These are phyloP conservation scores for Paracanthobrama guichenoti DNA, from an alignment of 2,113 vertebrate genomes.

Conservation along the genomic window DNA sequence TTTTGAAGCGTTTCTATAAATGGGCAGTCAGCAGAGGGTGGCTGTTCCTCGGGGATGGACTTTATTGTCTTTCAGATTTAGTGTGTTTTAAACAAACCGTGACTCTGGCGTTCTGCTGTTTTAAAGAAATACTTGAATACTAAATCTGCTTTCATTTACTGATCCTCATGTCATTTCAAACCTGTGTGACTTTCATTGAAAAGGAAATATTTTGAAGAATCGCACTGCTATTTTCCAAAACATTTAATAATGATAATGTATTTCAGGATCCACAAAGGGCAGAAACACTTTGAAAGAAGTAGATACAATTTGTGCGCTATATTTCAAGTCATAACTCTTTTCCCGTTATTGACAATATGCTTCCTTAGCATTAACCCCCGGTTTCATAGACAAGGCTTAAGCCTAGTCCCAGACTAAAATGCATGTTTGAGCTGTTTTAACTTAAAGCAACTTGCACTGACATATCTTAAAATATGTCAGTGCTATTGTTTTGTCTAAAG, in stretches of 20 bases:
- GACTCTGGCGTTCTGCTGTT: constrained; percentile 12
- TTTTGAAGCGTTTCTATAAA: constrained; percentile 56
- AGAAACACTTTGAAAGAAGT: too few relatives aligned
- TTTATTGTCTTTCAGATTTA: constrained; percentile 47
- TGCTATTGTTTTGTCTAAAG: too few relatives aligned
- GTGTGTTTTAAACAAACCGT: constrained; percentile 34
- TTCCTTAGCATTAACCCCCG: too few relatives aligned
- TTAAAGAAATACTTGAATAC: constrained; percentile 23
- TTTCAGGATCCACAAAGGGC: not conserved
- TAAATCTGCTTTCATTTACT: not conserved
- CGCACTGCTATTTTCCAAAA: not conserved
- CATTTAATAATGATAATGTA: not conserved
- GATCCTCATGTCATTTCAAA: not conserved
- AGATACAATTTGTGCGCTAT: too few relatives aligned
- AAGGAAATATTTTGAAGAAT: not conserved
- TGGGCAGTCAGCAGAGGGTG: constrained; percentile 70
- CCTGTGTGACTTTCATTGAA: not conserved
- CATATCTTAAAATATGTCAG: too few relatives aligned
- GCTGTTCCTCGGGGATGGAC: constrained; percentile 34
- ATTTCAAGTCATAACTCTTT: too few relatives aligned
- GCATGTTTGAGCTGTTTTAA: too few relatives aligned
- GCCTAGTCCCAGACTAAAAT: too few relatives aligned
- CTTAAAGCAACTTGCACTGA: too few relatives aligned
- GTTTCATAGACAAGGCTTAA: too few relatives aligned
- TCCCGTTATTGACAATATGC: too few relatives aligned